Base-by-base conservation (phyloP, 1,140 invertebrate species). In the Psix sp. region DNA sequence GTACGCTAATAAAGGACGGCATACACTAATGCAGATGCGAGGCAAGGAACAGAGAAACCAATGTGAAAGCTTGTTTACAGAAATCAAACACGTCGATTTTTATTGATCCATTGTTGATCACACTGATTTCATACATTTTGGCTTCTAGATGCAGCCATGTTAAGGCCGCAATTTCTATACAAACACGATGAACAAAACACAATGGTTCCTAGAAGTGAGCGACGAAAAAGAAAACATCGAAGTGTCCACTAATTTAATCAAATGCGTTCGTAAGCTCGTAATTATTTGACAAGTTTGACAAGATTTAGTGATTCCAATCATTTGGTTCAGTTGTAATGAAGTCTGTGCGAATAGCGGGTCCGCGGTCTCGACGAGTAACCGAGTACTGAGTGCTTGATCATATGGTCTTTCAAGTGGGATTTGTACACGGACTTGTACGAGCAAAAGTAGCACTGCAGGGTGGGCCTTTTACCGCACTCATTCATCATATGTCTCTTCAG, bases 381-480 rank as follows among this genome's bases (percentile, higher is more conserved):
- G 17, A 60, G 6, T 0, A 66, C 36, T 0, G 74, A 62, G 49
- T 87, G 85, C 26, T 82, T 83, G 26, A 68, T 66, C 56, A 86
- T 80, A 63, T 89, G 88, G 24, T 86, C 76, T 21, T 86, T 83
- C 24, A 89, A 76, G 45, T 88, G 87, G 0, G 84, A 86, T 43
- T 82, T 86, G 62, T 83, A 86, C 7, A 83, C 82, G 0, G 88
- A 86, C 38, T 79, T 85, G 62, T 88, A 88, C 0, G 84, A 76
- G 63, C 90, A 91, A 70, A 83, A 82, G n/a, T 85, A 82, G 77
- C 91, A 92, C 29, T 89, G 87, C 59, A 91, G 87, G 68, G 86
- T 87, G 11, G 90, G 90, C 42, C 90, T 88, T 45, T 89, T 87
- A 10, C 91, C 90, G 65, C 90, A 91, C 56, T 91, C 90, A 74